These are phyloP conservation scores for Avahi laniger DNA, from an alignment of 2,797 vertebrate genomes.

Conservation along the genomic window DNA sequence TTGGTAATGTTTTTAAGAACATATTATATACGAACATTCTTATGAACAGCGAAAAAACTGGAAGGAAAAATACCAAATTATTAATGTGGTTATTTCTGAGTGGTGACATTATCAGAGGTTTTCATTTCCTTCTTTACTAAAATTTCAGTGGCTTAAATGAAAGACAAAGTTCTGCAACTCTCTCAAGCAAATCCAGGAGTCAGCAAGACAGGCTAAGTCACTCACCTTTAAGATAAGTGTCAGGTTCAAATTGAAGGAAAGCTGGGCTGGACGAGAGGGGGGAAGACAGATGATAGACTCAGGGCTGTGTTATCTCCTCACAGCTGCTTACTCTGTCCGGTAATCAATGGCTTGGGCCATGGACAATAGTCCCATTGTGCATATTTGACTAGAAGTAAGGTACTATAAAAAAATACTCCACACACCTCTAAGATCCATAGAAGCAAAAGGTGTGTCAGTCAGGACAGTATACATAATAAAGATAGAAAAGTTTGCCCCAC, in stretches of 20 bases:
- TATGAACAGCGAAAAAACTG: background rate
- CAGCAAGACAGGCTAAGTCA: background rate
- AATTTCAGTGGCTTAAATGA: background rate
- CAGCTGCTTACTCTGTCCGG: background rate
- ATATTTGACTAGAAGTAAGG: background rate
- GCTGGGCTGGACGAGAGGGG: background rate
- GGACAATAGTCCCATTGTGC: background rate
- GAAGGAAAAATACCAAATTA: slow-evolving; percentile 27
- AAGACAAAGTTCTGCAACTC: background rate
- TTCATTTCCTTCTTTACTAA: background rate
- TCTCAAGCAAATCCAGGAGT: background rate
- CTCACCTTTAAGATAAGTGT: background rate
- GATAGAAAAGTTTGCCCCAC: background rate
- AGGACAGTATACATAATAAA: background rate
- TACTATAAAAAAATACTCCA: background rate
- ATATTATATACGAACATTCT: background rate
- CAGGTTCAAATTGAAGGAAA: background rate
- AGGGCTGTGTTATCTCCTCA: background rate
- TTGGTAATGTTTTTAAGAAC: background rate
- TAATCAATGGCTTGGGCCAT: background rate
- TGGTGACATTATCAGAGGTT: background rate
- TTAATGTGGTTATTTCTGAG: background rate
- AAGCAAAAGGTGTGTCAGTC: background rate
- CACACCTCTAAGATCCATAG: background rate
- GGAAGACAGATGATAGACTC: background rate